phyloP scores from a whole-genome alignment of 2,797 vertebrate genomes.

The Anguilla anguilla region DNA sequence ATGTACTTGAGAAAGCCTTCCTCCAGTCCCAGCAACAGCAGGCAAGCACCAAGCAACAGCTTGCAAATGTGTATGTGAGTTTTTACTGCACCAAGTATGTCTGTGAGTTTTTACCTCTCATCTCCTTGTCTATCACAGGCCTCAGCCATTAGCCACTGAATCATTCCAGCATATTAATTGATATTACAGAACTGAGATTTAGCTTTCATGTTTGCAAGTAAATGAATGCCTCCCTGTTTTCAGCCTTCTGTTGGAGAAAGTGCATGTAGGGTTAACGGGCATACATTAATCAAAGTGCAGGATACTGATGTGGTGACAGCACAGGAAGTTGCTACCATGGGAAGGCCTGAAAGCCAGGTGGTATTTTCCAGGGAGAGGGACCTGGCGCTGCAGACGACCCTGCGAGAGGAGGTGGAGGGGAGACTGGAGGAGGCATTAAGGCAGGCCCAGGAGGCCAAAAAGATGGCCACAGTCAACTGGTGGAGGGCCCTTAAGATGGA shows the following conservation, averaged over 20 bases:
- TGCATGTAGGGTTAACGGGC: not conserved
- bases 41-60: slow-evolving; percentile 67
- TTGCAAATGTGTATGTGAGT: slow-evolving; percentile 74
- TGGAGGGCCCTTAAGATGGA: slow-evolving; percentile 63
- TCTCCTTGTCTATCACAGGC: slow-evolving; percentile 47
- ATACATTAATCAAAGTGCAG: not conserved
- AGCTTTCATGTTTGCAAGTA: not conserved
- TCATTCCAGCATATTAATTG: not conserved
- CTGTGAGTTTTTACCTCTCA: slow-evolving; percentile 21
- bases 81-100: slow-evolving; percentile 41
- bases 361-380: slow-evolving; percentile 65
- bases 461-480: slow-evolving; percentile 63
- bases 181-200: not conserved
- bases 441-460: slow-evolving; percentile 47
- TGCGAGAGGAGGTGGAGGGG: slow-evolving; percentile 65
- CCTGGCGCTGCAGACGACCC: slow-evolving; percentile 60
- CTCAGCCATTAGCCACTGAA: not conserved
- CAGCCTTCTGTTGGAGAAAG: not conserved
- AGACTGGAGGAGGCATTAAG: slow-evolving; percentile 56
- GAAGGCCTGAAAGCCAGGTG: slow-evolving; percentile 34
- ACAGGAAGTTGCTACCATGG: slow-evolving; percentile 44
- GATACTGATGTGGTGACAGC: too few species aligned
- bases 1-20: slow-evolving; percentile 60
- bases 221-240: not conserved
- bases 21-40: slow-evolving; percentile 61